These are phyloP conservation scores for Aphelinus certus DNA, from an alignment of 1,140 invertebrate species.

Conservation along the genomic window DNA sequence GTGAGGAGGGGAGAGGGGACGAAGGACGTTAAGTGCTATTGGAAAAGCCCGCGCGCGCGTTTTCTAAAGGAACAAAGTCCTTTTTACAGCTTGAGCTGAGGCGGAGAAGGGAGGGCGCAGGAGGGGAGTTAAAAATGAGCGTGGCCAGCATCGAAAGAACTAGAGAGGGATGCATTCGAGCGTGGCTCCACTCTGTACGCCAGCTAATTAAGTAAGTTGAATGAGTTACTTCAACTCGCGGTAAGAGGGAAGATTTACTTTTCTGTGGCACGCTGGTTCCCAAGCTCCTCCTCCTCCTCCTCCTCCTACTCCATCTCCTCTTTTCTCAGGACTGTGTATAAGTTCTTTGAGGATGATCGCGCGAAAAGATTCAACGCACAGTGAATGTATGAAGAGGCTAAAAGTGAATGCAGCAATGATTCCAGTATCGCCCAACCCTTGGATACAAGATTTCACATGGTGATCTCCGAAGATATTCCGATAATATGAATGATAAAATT, in stretches of 20 bases:
- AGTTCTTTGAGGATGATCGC: too few relatives aligned
- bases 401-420: too few relatives aligned
- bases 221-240: slow-evolving; percentile 47
- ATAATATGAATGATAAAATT: too few relatives aligned
- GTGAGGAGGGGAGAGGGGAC: too few relatives aligned
- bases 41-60: neutral
- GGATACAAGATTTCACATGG: too few relatives aligned
- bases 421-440: too few relatives aligned
- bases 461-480: too few relatives aligned
- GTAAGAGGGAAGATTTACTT: slow-evolving; percentile 39
- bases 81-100: slow-evolving; percentile 20
- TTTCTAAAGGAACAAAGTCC: slow-evolving; percentile 13
- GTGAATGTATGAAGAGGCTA: too few relatives aligned
- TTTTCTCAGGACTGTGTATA: too few relatives aligned
- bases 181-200: neutral
- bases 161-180: slow-evolving; percentile 10
- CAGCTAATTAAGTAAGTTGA: slow-evolving; percentile 52
- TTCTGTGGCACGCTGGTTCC: slow-evolving; percentile 33
- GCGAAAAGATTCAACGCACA: too few relatives aligned
- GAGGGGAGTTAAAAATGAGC: slow-evolving; percentile 10
- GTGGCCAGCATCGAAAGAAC: neutral
- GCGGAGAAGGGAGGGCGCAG: neutral
- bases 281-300: too few relatives aligned
- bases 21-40: slow-evolving; percentile 13
- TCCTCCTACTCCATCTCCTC: too few relatives aligned